Percentiles rank a stretch among this genome's conserved stretches.
Conservation (phyloP, 2,113 vertebrate genomes). For the Cervus canadensis region DNA sequence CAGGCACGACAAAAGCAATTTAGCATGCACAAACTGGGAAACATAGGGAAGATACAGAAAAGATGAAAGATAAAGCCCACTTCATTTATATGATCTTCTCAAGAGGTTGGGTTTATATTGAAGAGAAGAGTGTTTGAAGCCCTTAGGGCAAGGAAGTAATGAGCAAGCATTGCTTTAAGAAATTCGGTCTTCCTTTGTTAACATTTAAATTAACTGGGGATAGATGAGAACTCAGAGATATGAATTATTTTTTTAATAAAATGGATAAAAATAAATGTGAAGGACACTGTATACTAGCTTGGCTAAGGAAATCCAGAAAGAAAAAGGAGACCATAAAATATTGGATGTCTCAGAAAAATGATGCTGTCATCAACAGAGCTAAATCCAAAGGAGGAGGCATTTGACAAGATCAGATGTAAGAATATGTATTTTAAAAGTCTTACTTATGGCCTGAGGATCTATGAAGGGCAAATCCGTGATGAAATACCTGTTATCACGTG, state of each 20-base stretch:
- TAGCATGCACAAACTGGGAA: background rate
- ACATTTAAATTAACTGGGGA: background rate
- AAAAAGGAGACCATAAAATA: accelerated
- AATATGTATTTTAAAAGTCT: background rate
- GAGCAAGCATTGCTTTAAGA: background rate
- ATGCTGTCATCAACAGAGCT: background rate
- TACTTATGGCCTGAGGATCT: background rate
- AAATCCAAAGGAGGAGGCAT: background rate
- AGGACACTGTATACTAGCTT: background rate
- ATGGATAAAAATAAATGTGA: background rate
- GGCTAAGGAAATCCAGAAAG: background rate
- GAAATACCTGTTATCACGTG: background rate
- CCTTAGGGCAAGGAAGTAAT: background rate
- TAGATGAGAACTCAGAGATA: background rate
- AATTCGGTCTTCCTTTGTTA: background rate
- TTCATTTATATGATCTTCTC: background rate
- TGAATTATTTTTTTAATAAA: background rate
- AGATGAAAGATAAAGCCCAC: background rate
- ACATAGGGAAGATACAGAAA: background rate
- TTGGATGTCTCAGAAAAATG: background rate
- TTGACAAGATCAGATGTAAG: background rate
- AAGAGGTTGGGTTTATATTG: background rate
- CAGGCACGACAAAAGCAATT: background rate
- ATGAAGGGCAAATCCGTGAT: background rate
- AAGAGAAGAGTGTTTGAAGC: background rate